These are phyloP conservation scores for Balaeniceps rex DNA, from an alignment of 2,113 vertebrate species.

Conservation along the genomic window DNA sequence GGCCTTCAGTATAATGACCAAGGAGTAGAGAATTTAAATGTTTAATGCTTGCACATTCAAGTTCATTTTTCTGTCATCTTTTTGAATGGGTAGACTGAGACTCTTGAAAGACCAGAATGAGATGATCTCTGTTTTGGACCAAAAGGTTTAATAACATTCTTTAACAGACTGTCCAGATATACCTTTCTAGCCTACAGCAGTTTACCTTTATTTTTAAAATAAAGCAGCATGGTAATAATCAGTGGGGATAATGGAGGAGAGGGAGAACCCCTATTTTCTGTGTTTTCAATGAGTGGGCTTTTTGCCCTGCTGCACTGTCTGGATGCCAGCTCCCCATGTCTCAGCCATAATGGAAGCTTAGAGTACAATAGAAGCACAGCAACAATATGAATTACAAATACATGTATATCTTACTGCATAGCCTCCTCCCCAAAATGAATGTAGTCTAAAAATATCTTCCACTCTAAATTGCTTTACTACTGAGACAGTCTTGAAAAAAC, in stretches of 20 bases:
- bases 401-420: conserved; percentile 58
- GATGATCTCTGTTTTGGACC: conserved; percentile 41
- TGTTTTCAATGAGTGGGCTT: conserved; percentile 37
- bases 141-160: conserved; percentile 49
- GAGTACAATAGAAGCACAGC: conserved; percentile 68
- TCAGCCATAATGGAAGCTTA: conserved; percentile 64
- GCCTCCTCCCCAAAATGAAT: conserved; percentile 64
- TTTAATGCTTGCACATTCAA: conserved; percentile 69
- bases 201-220: background rate
- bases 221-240: conserved; percentile 44
- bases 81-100: conserved; percentile 60
- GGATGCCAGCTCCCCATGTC: conserved; percentile 52
- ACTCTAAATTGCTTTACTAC: conserved; percentile 59
- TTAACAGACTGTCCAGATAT: conserved; percentile 10
- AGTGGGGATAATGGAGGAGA: conserved; percentile 2
- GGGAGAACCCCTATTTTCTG: background rate
- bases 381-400: conserved; percentile 78
- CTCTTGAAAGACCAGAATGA: conserved; percentile 55
- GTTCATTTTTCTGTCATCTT: conserved; percentile 60
- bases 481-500: conserved; percentile 63
- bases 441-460: conserved; percentile 66
- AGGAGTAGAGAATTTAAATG: conserved; percentile 75
- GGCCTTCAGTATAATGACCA: conserved; percentile 65
- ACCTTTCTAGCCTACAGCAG: background rate
- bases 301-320: conserved; percentile 19